Evolutionary conservation across 2,113 vertebrate species (phyloP).

Genomic region (Carollia perspicillata): DNA sequence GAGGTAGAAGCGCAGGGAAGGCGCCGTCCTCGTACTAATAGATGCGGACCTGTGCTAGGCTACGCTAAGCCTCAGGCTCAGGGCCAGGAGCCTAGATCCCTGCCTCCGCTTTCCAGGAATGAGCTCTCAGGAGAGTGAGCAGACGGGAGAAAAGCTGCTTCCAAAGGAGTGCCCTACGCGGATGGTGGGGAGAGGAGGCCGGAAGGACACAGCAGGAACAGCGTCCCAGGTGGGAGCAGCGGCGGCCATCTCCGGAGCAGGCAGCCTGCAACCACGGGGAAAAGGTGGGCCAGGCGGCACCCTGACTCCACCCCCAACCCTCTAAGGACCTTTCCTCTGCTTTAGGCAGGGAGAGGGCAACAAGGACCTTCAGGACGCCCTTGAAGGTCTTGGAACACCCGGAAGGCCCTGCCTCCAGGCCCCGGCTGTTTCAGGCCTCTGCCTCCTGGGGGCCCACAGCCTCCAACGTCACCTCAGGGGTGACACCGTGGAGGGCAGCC

Average conservation of each 20-base stretch:
- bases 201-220: rapidly evolving
- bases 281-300: not conserved
- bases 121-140: not conserved
- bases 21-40: rapidly evolving
- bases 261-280: not conserved
- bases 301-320: not conserved
- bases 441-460: not conserved
- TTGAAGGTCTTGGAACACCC: rapidly evolving
- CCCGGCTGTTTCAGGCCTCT: too few relatives aligned
- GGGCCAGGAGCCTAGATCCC: not conserved
- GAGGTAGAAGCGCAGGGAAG: not conserved
- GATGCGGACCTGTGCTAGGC: not conserved
- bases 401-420: rapidly evolving
- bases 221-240: not conserved
- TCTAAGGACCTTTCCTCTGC: not conserved
- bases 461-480: rapidly evolving
- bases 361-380: not conserved
- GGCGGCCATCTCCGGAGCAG: too few relatives aligned
- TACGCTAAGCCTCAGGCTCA: rapidly evolving
- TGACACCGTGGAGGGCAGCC: not conserved
- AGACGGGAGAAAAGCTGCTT: not conserved
- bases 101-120: not conserved
- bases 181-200: rapidly evolving
- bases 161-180: rapidly evolving
- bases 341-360: not conserved